Percentiles rank a stretch among this genome's conserved stretches.
Conservation (phyloP, 1,140 invertebrate genomes). For the Drosophila seguyi region DNA sequence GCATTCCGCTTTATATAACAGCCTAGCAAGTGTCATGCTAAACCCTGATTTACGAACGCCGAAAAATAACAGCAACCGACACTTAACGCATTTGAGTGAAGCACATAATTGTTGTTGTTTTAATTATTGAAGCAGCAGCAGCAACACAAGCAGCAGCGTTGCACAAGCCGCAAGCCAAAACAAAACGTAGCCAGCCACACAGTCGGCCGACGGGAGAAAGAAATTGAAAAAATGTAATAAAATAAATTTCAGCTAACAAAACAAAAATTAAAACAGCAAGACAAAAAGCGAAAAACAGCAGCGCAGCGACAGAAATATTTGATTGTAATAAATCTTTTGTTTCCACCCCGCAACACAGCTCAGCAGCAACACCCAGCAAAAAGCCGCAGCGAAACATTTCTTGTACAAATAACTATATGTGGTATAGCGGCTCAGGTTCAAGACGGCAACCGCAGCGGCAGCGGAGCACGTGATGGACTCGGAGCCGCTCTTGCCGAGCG, state of each 20-base stretch:
- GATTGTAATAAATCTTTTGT: slow-evolving; percentile 81
- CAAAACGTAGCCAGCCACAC: slow-evolving; percentile 56
- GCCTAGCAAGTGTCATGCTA: slow-evolving; percentile 66
- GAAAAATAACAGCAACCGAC: slow-evolving; percentile 36
- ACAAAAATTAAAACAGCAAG: slow-evolving; percentile 37
- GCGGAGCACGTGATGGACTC: slow-evolving; percentile 59
- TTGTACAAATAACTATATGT: slow-evolving; percentile 44
- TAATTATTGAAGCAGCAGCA: slow-evolving; percentile 65
- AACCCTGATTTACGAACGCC: slow-evolving; percentile 40
- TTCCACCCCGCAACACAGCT: slow-evolving; percentile 58
- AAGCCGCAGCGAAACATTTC: slow-evolving; percentile 45
- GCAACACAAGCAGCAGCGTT: slow-evolving; percentile 37
- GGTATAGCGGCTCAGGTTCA: slow-evolving; percentile 58
- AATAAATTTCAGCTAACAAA: slow-evolving; percentile 74
- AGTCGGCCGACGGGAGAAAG: slow-evolving; percentile 46
- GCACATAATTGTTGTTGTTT: slow-evolving; percentile 64
- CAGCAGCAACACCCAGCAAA: slow-evolving; percentile 22
- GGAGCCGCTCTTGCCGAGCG: slow-evolving; percentile 48
- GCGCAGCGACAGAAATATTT: slow-evolving; percentile 63
- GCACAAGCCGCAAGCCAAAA: slow-evolving; percentile 59
- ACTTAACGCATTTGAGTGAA: slow-evolving; percentile 65
- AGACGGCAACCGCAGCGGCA: slow-evolving; percentile 46
- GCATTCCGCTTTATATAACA: slow-evolving; percentile 61
- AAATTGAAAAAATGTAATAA: slow-evolving; percentile 81
- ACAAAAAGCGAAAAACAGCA: slow-evolving; percentile 16